Base-by-base conservation (phyloP, 2,113 vertebrate species). In the Heliornis fulica region DNA sequence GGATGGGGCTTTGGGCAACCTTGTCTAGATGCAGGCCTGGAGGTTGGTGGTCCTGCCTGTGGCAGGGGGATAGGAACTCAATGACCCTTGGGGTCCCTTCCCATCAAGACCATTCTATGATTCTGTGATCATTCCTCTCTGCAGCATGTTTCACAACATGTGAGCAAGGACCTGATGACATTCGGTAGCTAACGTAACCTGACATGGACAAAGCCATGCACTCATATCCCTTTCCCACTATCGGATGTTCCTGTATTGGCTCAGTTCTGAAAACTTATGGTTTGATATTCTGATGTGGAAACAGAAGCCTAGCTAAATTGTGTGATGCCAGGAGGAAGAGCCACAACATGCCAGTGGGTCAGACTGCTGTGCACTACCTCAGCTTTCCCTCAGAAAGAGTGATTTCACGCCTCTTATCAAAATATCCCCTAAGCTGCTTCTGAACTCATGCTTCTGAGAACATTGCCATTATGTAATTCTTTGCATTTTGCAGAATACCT, bases 191-290 rank as follows among this genome's bases (percentile, higher is more conserved):
- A 11, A 19, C 1, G 1, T n/a, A n/a, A 16, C 59, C 32, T 1
- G 1, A 0, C 5, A 54, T 13, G 65, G 29, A 15, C 61, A 51
- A 48, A 75, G 12, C 19, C 31, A 10, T n/a, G n/a, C n/a, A 11
- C 10, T 13, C 28, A 2, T 3, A 13, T 57, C 26, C 22, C 5
- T 11, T 66, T 8, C 11, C 3, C 5, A 13, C 56, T 6, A 1
- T 9, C 9, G 53, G 45, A 1, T 36, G 15, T 26, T 81, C 14
- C n/a, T 26, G 7, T 32, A 3, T 11, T 25, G 23, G 19, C 20
- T 71, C 36, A 19, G 11, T 45, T 76, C 63, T 83, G 48, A 64
- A 63, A 83, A 46, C 36, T 56, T n/a, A 10, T 12, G 13, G 12
- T 32, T 34, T 53, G 48, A 29, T 1, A 1, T 56, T 82, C 53